A percentile compares a stretch with the other conserved stretches of the same genome.
These are phyloP conservation scores for Callipepla squamata DNA, from an alignment of 2,113 vertebrate species.

Conservation along the genomic window DNA sequence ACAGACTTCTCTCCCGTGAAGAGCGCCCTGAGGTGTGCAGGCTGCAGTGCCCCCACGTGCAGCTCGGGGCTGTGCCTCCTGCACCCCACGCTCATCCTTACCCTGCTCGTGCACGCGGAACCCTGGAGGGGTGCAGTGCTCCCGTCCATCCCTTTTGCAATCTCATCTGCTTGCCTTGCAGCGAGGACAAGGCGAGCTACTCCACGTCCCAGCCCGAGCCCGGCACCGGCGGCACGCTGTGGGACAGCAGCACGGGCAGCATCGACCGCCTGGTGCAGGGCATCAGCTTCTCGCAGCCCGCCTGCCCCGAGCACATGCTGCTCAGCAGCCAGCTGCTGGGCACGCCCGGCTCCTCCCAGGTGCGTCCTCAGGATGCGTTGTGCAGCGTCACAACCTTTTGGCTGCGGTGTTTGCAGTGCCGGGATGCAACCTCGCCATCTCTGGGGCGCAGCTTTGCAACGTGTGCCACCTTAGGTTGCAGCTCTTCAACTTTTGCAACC, in stretches of 20 bases:
- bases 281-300: conserved; percentile 95
- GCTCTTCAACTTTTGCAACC: no score
- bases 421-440: rapidly evolving
- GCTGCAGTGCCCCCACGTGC: rapidly evolving
- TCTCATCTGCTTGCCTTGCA: conserved; percentile 30
- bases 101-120: neutral
- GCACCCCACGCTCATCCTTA: rapidly evolving
- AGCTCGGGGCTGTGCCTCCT: no score
- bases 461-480: rapidly evolving
- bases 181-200: conserved; percentile 86
- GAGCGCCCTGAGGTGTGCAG: conserved; percentile 69
- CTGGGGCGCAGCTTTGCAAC: neutral
- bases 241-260: conserved; percentile 80
- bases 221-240: conserved; percentile 75
- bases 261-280: conserved; percentile 83
- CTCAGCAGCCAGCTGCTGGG: conserved; percentile 90
- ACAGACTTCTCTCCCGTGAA: conserved; percentile 75
- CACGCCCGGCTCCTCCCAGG: conserved; percentile 95
- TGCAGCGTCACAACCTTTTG: no score
- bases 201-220: conserved; percentile 95
- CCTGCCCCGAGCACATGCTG: conserved; percentile 94
- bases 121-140: rapidly evolving
- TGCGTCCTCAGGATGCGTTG: conserved; percentile 24
- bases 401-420: rapidly evolving
- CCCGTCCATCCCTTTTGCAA: rapidly evolving